A percentile compares a stretch with the other conserved stretches of the same genome.
Evolutionary conservation across 2,113 vertebrate genomes (phyloP).

Genomic region (Cathartes aura): DNA sequence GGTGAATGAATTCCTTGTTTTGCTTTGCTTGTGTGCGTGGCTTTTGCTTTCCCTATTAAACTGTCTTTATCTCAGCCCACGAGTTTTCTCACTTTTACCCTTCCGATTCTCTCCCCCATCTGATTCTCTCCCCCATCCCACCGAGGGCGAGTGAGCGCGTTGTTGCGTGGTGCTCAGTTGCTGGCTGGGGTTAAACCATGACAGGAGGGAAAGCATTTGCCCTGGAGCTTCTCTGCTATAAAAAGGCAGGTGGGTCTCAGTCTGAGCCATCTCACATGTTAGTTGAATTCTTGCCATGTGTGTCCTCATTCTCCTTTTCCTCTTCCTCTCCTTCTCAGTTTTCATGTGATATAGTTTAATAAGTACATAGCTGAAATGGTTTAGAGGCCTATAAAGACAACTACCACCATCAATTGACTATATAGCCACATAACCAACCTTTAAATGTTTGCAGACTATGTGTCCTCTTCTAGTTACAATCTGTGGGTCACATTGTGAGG

Average conservation of each 20-base stretch:
- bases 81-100: too few species aligned
- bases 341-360: neutral
- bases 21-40: rapidly evolving
- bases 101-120: too few species aligned
- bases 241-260: neutral
- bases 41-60: too few species aligned
- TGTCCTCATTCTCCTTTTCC: neutral
- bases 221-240: neutral
- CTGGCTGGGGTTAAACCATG: too few species aligned
- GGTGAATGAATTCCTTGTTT: too few species aligned
- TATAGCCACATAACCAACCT: neutral
- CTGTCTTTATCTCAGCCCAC: too few species aligned
- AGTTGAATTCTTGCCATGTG: neutral
- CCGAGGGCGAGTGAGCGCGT: too few species aligned
- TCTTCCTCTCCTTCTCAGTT: neutral
- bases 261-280: neutral
- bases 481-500: neutral
- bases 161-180: too few species aligned
- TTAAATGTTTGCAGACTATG: neutral
- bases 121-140: too few species aligned
- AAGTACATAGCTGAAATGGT: neutral
- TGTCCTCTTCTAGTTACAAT: neutral
- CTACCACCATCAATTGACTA: neutral
- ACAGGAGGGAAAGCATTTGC: neutral
- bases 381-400: neutral